Percentiles rank a stretch among this genome's conserved stretches.
These are phyloP conservation scores for Cepaea nemoralis DNA, from an alignment of 1,140 invertebrate species.

Conservation along the genomic window DNA sequence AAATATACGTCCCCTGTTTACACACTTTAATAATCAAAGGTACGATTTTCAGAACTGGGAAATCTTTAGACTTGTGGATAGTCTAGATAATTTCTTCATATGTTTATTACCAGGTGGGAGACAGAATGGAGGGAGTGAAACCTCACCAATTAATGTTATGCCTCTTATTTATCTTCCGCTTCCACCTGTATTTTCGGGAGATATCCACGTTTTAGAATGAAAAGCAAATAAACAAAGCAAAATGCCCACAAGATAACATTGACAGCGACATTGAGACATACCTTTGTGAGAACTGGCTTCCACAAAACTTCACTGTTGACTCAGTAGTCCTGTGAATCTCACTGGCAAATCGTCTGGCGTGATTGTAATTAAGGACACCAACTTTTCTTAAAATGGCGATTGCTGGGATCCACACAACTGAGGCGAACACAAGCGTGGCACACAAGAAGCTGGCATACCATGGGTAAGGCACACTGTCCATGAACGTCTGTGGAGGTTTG, in stretches of 20 bases:
- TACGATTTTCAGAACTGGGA: neutral
- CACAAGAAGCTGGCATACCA: constrained; percentile 58
- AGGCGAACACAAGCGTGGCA: constrained; percentile 52
- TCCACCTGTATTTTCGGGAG: neutral
- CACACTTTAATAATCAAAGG: no score
- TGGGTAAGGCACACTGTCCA: constrained; percentile 52
- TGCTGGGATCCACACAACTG: constrained; percentile 60
- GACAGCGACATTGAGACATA: neutral
- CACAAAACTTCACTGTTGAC: constrained; percentile 56
- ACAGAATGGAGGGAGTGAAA: no score
- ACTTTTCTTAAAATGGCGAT: constrained; percentile 57
- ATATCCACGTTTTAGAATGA: neutral
- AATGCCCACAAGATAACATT: neutral
- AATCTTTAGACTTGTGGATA: no score
- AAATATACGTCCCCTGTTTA: no score
- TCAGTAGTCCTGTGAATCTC: constrained; percentile 53
- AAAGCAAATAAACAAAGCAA: neutral
- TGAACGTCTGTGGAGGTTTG: constrained; percentile 47
- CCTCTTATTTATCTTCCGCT: no score
- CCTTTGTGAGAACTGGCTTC: constrained; percentile 42
- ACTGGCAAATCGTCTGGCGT: constrained; percentile 51
- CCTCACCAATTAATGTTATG: no score
- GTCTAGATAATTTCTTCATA: neutral
- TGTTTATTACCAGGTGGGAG: neutral
- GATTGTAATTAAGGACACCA: constrained; percentile 50